Base-by-base conservation (phyloP, 2,113 vertebrate genomes). In the Aspiorhynchus laticeps region DNA sequence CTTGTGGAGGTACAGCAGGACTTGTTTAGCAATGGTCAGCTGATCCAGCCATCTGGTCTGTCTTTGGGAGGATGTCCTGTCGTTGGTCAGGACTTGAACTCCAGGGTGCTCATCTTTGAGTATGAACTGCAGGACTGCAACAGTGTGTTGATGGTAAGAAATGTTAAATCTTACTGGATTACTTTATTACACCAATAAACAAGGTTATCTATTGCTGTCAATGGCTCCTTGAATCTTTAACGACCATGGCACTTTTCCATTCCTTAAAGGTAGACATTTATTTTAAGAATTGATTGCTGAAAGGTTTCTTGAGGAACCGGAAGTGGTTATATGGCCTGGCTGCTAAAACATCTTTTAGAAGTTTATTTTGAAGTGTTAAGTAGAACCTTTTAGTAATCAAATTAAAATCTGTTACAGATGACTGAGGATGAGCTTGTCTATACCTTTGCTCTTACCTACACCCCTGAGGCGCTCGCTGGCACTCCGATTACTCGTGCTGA, bases 1-100 rank as follows among this genome's bases (percentile, higher is more conserved):
- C 88, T 77, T 10, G 91, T 94, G 21, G 91, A 92, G 80, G 93
- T 87, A 38, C 90, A 92, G 65, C 88, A 15, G n/a, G 93, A 94
- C 38, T 85, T 94, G 26, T 83, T 94, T 78, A 90, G 93, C 21
- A 90, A 78, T 2, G 92, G 93, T 0, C 84, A 83, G 10, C 86
- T 84, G 0, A 88, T 93, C 41, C 43, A 12, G 38, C 5, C 91
- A 3, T 67, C 74, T 3, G 92, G 91, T 14, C 28, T 95, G 26
- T 88, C 89, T 0, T 56, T 94, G 73, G 91, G 93, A 69, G 93
- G 89, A 7, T 93, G 94, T 85, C 38, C 87, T 1, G 87, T 88
- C 38, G 81, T 80, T 0, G 80, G 87, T 1, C 87, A 90, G 33
- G 90, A 92, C 36, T 2, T 71, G 0, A 28, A 36, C 0, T n/a